Evolutionary conservation across 37 sponge, comb jelly and placozoan species (phyloP).

Genomic region (Trichoplax adhaerens): DNA sequence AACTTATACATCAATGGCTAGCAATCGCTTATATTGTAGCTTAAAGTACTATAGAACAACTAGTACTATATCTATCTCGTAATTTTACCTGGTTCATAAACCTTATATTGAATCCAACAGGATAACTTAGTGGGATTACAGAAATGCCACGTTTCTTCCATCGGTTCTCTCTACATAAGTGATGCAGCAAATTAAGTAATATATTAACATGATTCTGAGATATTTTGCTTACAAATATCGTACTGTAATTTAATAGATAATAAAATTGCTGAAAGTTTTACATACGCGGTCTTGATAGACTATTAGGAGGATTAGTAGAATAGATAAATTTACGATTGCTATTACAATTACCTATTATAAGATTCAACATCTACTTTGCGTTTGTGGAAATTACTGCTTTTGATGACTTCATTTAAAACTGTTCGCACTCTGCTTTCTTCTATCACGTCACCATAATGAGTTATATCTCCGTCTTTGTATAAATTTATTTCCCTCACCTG

Average conservation of each 20-base stretch:
- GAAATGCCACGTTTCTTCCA: conserved; percentile 61
- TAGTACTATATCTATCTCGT: no score
- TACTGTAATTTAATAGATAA: no score
- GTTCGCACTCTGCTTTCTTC: conserved; percentile 26
- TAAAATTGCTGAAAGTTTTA: no score
- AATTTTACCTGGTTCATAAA: conserved; percentile 24
- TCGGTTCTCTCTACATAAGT: conserved; percentile 16
- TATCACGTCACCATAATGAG: conserved; percentile 24
- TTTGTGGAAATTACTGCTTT: conserved; percentile 13
- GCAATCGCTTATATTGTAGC: no score
- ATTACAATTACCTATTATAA: conserved; percentile 39
- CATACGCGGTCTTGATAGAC: no score
- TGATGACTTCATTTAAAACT: conserved; percentile 42
- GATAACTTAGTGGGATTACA: conserved; percentile 60
- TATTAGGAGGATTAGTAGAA: no score
- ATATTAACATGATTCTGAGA: no score
- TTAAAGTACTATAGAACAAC: no score
- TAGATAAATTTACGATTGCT: no score
- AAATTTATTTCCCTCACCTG: conserved; percentile 45
- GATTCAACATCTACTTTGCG: conserved; percentile 15
- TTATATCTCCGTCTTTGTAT: conserved; percentile 39
- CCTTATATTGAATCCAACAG: conserved; percentile 37
- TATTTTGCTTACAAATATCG: no score
- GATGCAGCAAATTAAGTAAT: no score
- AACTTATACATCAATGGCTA: no score